phyloP scores from a whole-genome alignment of 2,797 vertebrate genomes.

The Lophius americanus region DNA sequence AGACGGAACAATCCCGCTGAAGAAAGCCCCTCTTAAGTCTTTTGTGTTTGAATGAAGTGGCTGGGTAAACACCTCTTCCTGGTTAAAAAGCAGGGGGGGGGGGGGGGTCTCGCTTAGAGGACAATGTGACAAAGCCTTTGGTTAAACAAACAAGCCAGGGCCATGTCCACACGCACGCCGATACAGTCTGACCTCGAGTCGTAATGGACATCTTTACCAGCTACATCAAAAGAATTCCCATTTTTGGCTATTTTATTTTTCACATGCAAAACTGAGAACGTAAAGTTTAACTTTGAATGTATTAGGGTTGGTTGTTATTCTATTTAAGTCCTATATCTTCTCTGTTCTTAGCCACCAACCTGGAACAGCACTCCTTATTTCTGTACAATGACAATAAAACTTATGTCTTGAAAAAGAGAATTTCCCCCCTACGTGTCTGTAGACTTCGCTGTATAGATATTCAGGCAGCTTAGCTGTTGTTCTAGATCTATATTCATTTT shows the following conservation, averaged over 20 bases:
- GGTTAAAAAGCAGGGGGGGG: slow-evolving; percentile 60
- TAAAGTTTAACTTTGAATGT: not conserved
- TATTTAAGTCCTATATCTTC: too few relatives aligned
- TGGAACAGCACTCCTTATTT: too few relatives aligned
- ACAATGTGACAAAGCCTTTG: slow-evolving; percentile 69
- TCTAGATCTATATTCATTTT: not conserved
- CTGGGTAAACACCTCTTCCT: slow-evolving; percentile 66
- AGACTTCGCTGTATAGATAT: not conserved
- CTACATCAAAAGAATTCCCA: not conserved
- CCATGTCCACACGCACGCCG: slow-evolving; percentile 23
- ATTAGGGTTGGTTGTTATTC: not conserved
- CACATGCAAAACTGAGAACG: not conserved
- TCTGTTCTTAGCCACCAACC: too few relatives aligned
- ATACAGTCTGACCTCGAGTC: not conserved
- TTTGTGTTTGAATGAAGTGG: slow-evolving; percentile 65
- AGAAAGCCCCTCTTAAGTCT: slow-evolving; percentile 41
- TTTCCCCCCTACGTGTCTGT: not conserved
- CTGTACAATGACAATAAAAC: too few relatives aligned
- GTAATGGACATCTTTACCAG: not conserved
- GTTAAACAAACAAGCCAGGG: slow-evolving; percentile 72
- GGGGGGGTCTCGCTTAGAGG: slow-evolving; percentile 52
- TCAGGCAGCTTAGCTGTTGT: not conserved
- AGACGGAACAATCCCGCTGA: slow-evolving; percentile 18
- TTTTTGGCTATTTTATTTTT: not conserved
- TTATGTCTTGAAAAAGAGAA: slow-evolving; percentile 1